Base-by-base conservation (phyloP, 2,113 vertebrate species). In the Spheniscus mendiculus region DNA sequence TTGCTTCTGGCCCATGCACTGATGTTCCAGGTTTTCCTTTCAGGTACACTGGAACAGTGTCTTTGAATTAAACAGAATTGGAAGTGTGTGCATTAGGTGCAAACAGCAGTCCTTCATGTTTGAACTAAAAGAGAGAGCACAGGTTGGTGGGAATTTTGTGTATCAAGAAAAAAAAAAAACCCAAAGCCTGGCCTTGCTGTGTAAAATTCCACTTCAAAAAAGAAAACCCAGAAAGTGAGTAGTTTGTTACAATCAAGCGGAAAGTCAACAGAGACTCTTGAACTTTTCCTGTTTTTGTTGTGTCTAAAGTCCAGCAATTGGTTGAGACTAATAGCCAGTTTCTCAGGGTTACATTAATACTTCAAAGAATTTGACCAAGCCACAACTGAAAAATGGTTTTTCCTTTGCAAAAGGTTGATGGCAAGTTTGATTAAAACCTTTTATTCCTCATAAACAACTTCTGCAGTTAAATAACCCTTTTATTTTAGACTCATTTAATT, bases 251-350 rank as follows among this genome's bases (percentile, higher is more conserved):
- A 95, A 83, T 97, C 94, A 96, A 96, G 94, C 89, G 87, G 95
- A 97, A 96, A 97, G 88, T 95, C 95, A 94, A 93, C 91, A 93
- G 93, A 97, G 93, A 97, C 95, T 96, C 89, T 95, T 93, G 82
- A 97, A 97, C 87, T 97, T 95, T 97, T 97, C 96, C 95, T 96
- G 96, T 96, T 97, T 97, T 96, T 97, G 96, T 97, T 97, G 94
- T 94, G 96, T 97, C 95, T 97, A 77, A 94, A 80, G 82, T 96
- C 91, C 95, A 95, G 96, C 85, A 94, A 97, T 63, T 90, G 50
- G 73, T 96, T 86, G 77, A 95, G 87, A 83, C 82, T 93, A 96
- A 95, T 91, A 94, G 94, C 45, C 81, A 66, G 77, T 93, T 96
- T 96, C 97, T 95, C 97, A 95, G 94, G 91, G 83, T 94, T 96